These are phyloP conservation scores for Venturia canescens DNA, from an alignment of 1,140 invertebrate species.

Conservation along the genomic window DNA sequence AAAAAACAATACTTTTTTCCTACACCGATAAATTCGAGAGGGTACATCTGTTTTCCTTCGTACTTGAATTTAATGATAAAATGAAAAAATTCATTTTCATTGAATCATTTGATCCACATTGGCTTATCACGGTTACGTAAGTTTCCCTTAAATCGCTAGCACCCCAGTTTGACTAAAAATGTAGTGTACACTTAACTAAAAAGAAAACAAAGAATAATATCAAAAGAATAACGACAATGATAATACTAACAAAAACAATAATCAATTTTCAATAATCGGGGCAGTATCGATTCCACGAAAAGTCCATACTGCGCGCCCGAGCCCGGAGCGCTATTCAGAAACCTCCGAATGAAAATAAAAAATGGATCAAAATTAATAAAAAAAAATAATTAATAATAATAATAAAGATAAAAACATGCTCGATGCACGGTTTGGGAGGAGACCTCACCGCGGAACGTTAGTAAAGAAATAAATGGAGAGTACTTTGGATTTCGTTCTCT, in stretches of 20 bases:
- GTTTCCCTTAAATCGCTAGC: slow-evolving; percentile 49
- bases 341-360: no score
- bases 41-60: no score
- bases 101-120: no score
- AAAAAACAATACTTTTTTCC: no score
- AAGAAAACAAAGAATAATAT: neutral
- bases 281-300: no score
- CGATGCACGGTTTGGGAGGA: neutral
- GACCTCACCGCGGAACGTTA: slow-evolving; percentile 15
- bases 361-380: neutral
- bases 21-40: no score
- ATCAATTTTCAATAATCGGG: no score
- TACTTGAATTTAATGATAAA: no score
- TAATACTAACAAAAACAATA: neutral
- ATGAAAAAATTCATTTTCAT: no score
- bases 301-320: no score
- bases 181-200: neutral
- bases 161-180: slow-evolving; percentile 50
- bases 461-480: slow-evolving; percentile 27
- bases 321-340: no score
- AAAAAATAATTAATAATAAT: slow-evolving; percentile 18
- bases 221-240: slow-evolving; percentile 24
- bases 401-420: slow-evolving; percentile 19
- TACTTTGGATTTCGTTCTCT: neutral
- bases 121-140: neutral